These are phyloP conservation scores for Esox niger DNA, from an alignment of 2,113 vertebrate genomes.

Conservation along the genomic window DNA sequence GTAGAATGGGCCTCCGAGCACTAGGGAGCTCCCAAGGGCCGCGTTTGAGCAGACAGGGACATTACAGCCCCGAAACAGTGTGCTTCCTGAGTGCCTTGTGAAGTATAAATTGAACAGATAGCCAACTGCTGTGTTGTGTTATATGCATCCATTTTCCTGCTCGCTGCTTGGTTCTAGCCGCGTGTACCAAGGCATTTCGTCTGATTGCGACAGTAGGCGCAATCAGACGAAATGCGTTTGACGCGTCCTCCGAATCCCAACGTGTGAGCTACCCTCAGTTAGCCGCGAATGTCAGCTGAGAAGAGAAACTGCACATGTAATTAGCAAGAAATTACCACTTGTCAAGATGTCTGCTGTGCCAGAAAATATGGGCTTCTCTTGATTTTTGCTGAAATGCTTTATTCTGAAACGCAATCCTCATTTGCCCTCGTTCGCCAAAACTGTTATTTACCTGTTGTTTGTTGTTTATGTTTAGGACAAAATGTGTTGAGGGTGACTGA, in stretches of 20 bases:
- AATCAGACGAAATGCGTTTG: neutral
- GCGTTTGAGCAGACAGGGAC: neutral
- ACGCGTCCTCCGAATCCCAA: neutral
- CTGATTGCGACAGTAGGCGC: neutral
- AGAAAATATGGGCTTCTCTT: neutral
- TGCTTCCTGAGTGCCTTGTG: neutral
- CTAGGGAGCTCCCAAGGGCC: neutral
- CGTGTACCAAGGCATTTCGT: neutral
- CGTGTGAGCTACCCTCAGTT: neutral
- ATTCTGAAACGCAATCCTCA: slow-evolving; percentile 11
- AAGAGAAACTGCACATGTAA: slow-evolving; percentile 2
- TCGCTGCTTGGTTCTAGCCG: neutral
- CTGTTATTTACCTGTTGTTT: slow-evolving; percentile 6
- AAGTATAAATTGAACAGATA: neutral
- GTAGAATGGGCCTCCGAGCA: neutral
- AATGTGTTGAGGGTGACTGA: neutral
- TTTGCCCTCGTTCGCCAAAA: slow-evolving; percentile 1
- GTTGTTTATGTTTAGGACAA: slow-evolving; percentile 5
- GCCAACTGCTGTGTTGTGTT: neutral
- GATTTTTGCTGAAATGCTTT: neutral
- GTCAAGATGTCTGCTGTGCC: neutral
- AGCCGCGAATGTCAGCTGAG: slow-evolving; percentile 15
- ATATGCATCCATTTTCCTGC: neutral
- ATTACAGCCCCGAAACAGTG: neutral
- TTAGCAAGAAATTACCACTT: slow-evolving; percentile 20